Evolutionary conservation across 2,797 vertebrate species (phyloP), one percentile per base, ranked within the genome.

Genomic region (Antennarius maculatus): DNA sequence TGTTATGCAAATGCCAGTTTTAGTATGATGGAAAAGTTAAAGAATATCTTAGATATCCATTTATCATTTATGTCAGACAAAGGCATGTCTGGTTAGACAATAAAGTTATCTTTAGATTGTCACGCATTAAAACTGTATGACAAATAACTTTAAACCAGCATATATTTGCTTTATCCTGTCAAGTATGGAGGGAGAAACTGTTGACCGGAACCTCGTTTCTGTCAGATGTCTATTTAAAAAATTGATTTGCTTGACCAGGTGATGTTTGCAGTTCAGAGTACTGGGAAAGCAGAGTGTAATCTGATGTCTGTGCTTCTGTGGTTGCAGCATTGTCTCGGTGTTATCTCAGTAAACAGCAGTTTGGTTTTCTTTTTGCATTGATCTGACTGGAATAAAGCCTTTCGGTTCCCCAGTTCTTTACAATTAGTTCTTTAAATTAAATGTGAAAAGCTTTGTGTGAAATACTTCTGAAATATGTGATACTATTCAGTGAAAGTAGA

Each of bases 351-450:
- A 4, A 34, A 8, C 31, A 34, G 31, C 31, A 2, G 2, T 34
- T 34, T 8, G 2, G 2, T 34, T 34, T 34, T 34, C 3, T 34
- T 34, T 34, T 34, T 34, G 31, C 49, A 27, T 68, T 71, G 51
- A 66, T 74, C 69, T 66, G 39, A 64, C 52, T 73, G 64, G 57
- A 70, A 69, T 59, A 42, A 78, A 60, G 57, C 48, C 53, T 69
- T 61, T 75, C 16, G 68, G 45, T 69, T 63, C 51, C 45, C 42
- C 27, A 1, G 55, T 76, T 76, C 76, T 61, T 76, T 59, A 54
- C 43, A 69, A 78, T 74, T 80, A 58, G 78, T 82, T 45, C 42
- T 60, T 43, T 72, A 57, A 74, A 72, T 71, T 70, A 67, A 6
- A 16, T 46, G 48, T 64, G 23, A 64, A 69, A 66, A 61, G 62